Evolutionary conservation across 2,797 vertebrate species (phyloP), one percentile per base, ranked within the genome.

Genomic region (Hypotaenidia okinawae): DNA sequence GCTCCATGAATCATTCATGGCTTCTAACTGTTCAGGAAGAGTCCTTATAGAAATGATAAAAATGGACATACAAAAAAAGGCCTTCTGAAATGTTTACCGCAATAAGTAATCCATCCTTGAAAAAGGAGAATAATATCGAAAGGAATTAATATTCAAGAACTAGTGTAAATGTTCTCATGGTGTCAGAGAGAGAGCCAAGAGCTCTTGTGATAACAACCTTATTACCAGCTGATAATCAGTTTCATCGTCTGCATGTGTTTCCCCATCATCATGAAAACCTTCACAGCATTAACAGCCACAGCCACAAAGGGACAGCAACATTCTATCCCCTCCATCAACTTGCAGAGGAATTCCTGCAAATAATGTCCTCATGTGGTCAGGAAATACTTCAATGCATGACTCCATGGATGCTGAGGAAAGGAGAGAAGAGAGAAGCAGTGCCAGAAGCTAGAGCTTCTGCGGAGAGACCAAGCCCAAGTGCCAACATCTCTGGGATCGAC

Each of bases 341-440:
- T 54, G 83, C 70, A 89, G 89, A 89, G 70, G 49, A 91, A 91
- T 59, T 68, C 37, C 61, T 78, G 58, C 72, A 83, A 94, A 77
- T 49, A 87, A 62, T 58, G 83, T 62, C 33, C 78, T 58, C 49
- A 61, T 22, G 24, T 1, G 3, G 67, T 32, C 86, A 89, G 92
- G 61, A 84, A 94, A 95, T 87, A 54, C 32, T 93, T 87, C 43
- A 43, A 3, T 13, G 45, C 6, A 4, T 55, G 59, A 33, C 35
- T 76, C 49, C 32, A 24, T 8, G 24, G 72, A 62, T 51, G 49
- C 25, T 83, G 68, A 90, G 43, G 62, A 79, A 1, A 83, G 43
- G 43, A 45, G 43, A 19, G 74, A 59, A 76, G 43, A 45, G 43
- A 45, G 74, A 59, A 76, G 43, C 45, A 43, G 41, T 9, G 41